Evolutionary conservation across 2,113 vertebrate species (phyloP), one percentile per base, ranked within the genome.

Genomic region (Misgurnus mizolepis): DNA sequence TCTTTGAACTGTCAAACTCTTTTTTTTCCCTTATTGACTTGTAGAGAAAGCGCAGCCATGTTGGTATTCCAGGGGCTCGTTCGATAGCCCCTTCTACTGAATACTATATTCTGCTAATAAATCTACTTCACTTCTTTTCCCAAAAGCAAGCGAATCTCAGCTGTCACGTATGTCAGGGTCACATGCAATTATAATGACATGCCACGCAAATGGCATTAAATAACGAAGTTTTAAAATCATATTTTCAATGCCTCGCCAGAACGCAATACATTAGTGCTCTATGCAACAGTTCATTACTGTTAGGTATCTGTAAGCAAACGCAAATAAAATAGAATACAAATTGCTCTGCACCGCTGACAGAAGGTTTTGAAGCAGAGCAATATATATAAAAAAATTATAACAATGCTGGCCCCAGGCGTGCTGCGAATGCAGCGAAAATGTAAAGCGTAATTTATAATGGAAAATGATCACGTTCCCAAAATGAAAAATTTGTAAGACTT

Each of bases 1-100:
- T 69, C 84, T 84, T 80, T 82, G 66, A 87, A 85, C 85, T 86
- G 87, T 88, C 85, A 85, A 82, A 86, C 71, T 72, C 70, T 27
- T 74, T 66, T 66, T 72, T 65, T 18, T 22, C 9, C 61, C 65
- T 83, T 87, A 84, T 84, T 84, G 82, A 88, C 78, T 82, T 78
- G 77, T 79, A 56, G 43, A 60, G 50, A 76, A 79, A 67, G 65
- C 61, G 15, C 40, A 78, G 64, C 68, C 45, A 55, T 61, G 62
- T 75, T 67, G 83, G 49, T 69, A 64, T 68, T 65, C 76, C 17
- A 50, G 10, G 61, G 55, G 7, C 78, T 67, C 49, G 58, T 60
- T 55, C 43, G 60, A 76, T 78, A 74, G 64, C 72, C 73, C 56
- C 27, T 53, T 58, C 71, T 6, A 17, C 68, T 68, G 75, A 69